Evolutionary conservation across 2,888 invertebrate genomes (phyloP), one percentile per base, ranked within the genome.

Genomic region (Antheraea yamamai): DNA sequence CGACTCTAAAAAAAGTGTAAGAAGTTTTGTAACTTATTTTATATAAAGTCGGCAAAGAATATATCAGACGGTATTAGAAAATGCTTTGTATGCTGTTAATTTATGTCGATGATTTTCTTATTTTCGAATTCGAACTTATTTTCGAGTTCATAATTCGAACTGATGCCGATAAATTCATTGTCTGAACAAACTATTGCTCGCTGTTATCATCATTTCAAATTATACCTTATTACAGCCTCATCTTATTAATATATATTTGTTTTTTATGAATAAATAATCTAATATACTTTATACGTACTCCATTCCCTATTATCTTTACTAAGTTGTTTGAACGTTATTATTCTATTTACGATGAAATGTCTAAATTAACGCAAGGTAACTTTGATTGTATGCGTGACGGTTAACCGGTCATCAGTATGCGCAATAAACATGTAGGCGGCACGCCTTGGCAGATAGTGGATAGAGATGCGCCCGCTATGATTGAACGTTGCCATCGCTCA

Each of bases 401-500:
- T 80, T 79, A 83, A 82, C 81, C 77, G 76, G 80, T 80, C 81
- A 83, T 84, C 81, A 79, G 77, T 83, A 83, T 80, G 77, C 76
- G 79, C 77, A 79, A 80, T 82, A 78, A 80, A 79, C 79, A 79
- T 78, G 79, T 35, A 39, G 68, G 79, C 78, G 77, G 77, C 74
- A 74, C 73, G 76, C 80, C 79, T 74, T 74, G 58, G 81, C 79
- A 82, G 81, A 83, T 84, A 81, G 84, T 80, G 77, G 83, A 82
- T 84, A 83, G 85, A 82, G 82, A 83, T 78, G 84, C 77, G 77
- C 73, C 76, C 77, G 76, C 74, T 76, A 86, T 90, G 91, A 91
- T 90, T 81, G 88, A 91, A 86, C 85, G 88, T 84, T 83, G 85
- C 88, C 71, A 91, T 91, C 87, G 83, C 83, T 90, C 89, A 88